These are phyloP conservation scores for Zeus faber DNA, from an alignment of 2,113 vertebrate genomes.

Conservation along the genomic window DNA sequence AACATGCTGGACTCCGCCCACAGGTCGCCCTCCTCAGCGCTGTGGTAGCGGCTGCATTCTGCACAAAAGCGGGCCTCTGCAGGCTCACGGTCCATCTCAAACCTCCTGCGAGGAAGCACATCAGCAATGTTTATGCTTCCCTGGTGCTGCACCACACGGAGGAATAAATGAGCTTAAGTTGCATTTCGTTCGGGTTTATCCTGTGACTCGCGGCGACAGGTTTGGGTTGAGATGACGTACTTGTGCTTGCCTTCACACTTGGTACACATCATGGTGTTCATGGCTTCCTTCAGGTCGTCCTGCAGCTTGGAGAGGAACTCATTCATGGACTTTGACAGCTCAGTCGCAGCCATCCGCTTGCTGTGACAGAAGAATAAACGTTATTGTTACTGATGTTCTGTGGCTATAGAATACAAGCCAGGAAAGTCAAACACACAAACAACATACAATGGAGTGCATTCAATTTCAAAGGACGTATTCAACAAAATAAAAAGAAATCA, in stretches of 20 bases:
- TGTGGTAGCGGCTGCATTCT: slow-evolving; percentile 82
- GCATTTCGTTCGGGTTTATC: not conserved
- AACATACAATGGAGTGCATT: too few species aligned
- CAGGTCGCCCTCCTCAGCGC: slow-evolving; percentile 90
- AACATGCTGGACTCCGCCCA: slow-evolving; percentile 97
- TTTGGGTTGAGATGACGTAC: slow-evolving; percentile 60
- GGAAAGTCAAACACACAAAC: not conserved
- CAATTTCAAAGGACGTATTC: too few species aligned
- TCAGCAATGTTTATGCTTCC: not conserved
- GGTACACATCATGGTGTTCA: slow-evolving; percentile 97
- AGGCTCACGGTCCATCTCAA: slow-evolving; percentile 90
- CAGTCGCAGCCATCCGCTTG: slow-evolving; percentile 87
- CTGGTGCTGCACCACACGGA: too few species aligned
- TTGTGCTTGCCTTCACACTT: slow-evolving; percentile 93
- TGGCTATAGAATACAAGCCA: not conserved
- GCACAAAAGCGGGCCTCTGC: slow-evolving; percentile 85
- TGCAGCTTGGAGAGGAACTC: slow-evolving; percentile 91
- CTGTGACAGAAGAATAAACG: slow-evolving; percentile 55
- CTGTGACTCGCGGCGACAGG: not conserved
- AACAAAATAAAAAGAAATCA: too few species aligned
- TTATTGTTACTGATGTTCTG: not conserved
- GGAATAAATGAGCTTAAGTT: not conserved
- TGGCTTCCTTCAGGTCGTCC: slow-evolving; percentile 92
- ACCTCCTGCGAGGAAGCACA: slow-evolving; percentile 73
- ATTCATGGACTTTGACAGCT: slow-evolving; percentile 87